These are phyloP conservation scores for Gila orcuttii DNA, from an alignment of 2,113 vertebrate genomes.

Conservation along the genomic window DNA sequence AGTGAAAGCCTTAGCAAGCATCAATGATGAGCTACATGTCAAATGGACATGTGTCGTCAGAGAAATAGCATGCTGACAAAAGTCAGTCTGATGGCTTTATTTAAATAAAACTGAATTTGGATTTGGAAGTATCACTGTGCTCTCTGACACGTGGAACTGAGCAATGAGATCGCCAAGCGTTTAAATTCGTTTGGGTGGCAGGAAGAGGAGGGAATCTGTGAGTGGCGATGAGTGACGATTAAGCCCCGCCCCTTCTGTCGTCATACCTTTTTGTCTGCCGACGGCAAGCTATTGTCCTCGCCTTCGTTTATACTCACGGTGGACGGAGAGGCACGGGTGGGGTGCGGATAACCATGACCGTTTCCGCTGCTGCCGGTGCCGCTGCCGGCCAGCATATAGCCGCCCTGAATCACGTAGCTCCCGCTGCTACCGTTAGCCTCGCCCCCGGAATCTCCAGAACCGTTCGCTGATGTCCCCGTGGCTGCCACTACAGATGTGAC, in stretches of 20 bases:
- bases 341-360: constrained; percentile 88
- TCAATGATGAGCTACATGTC: neutral
- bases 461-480: constrained; percentile 69
- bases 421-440: constrained; percentile 71
- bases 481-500: constrained; percentile 59
- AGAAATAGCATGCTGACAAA: neutral
- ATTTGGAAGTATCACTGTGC: constrained; percentile 51
- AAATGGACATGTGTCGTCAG: neutral
- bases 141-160: constrained; percentile 67
- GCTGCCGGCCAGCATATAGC: constrained; percentile 85
- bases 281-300: constrained; percentile 82
- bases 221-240: constrained; percentile 64
- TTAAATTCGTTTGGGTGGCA: constrained; percentile 50
- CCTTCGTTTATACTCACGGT: constrained; percentile 88
- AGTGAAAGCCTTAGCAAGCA: constrained; percentile 62
- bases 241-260: constrained; percentile 64
- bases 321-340: constrained; percentile 89
- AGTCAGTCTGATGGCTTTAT: constrained; percentile 8
- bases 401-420: constrained; percentile 92
- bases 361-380: constrained; percentile 69
- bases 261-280: constrained; percentile 85
- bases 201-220: constrained; percentile 53
- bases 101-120: neutral
- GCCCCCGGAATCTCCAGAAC: constrained; percentile 72
- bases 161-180: constrained; percentile 66